Conservation (phyloP, 2,113 vertebrate genomes). For the Noturus placidus region DNA sequence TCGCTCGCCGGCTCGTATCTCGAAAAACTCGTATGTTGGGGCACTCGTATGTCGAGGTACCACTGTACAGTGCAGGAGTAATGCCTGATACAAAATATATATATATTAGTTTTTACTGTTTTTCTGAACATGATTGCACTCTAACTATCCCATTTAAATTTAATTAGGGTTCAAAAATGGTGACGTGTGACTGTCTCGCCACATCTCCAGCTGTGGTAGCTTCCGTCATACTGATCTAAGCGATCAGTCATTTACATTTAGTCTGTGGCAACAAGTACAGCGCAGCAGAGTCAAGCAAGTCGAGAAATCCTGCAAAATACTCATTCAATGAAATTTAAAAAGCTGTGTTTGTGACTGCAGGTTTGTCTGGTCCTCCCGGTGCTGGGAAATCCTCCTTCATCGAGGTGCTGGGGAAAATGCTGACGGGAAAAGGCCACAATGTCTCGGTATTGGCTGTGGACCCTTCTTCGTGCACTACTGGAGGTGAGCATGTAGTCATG, state of each 20-base stretch:
- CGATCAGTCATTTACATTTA: not conserved
- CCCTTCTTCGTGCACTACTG: slow-evolving; percentile 93
- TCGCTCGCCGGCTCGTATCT: too few species aligned
- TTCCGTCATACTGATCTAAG: not conserved
- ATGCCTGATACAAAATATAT: too few species aligned
- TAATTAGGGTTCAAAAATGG: too few species aligned
- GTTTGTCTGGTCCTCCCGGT: slow-evolving; percentile 93
- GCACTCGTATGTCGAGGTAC: too few species aligned
- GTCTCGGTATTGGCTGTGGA: slow-evolving; percentile 94
- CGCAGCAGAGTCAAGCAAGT: not conserved
- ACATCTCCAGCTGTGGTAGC: not conserved
- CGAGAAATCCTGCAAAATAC: not conserved
- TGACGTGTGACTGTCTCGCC: not conserved
- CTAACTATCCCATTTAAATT: too few species aligned
- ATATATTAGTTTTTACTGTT: too few species aligned
- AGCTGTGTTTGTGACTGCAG: slow-evolving; percentile 63
- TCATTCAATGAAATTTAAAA: not conserved
- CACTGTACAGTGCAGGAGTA: too few species aligned
- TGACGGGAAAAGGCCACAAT: slow-evolving; percentile 86
- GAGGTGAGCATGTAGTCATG: slow-evolving; percentile 77
- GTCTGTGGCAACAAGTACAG: not conserved
- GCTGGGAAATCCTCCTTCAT: slow-evolving; percentile 98
- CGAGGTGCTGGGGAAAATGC: slow-evolving; percentile 94
- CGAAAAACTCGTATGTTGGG: too few species aligned
- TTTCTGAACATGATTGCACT: too few species aligned